phyloP scores from a whole-genome alignment of 2,797 vertebrate species.

The Loris lydekkerianus region DNA sequence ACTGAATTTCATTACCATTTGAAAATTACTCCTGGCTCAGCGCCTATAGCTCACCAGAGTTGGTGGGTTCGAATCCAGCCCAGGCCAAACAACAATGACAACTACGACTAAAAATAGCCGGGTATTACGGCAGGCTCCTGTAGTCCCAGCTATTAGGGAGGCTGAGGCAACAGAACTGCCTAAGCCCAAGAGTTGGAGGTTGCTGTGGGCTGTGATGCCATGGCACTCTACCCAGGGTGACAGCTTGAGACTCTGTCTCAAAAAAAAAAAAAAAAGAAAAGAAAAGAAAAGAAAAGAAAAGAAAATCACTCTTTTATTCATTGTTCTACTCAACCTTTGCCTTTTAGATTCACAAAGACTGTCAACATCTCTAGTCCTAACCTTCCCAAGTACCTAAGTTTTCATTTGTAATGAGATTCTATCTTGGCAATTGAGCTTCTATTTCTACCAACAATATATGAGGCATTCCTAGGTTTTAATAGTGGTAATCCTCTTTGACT shows the following conservation, averaged over 20 bases:
- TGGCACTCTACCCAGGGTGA: no score
- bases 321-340: not conserved
- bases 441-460: conserved; percentile 1
- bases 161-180: no score
- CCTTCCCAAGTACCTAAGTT: conserved; percentile 35
- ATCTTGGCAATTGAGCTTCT: conserved; percentile 42
- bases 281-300: no score
- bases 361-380: conserved; percentile 2
- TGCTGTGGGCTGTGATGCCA: no score
- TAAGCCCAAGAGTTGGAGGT: no score
- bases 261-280: not conserved
- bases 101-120: no score
- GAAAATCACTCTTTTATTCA: conserved; percentile 29
- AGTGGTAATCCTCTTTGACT: conserved; percentile 21
- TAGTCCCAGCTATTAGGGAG: no score
- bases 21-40: not conserved
- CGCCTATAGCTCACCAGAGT: no score
- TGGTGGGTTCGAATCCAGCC: no score
- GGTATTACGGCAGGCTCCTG: no score
- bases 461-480: conserved; percentile 55
- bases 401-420: conserved; percentile 1
- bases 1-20: conserved; percentile 37
- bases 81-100: no score
- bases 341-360: conserved; percentile 56
- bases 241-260: no score